Conservation (phyloP, 1,140 invertebrate genomes). For the Drosophila triauraria region DNA sequence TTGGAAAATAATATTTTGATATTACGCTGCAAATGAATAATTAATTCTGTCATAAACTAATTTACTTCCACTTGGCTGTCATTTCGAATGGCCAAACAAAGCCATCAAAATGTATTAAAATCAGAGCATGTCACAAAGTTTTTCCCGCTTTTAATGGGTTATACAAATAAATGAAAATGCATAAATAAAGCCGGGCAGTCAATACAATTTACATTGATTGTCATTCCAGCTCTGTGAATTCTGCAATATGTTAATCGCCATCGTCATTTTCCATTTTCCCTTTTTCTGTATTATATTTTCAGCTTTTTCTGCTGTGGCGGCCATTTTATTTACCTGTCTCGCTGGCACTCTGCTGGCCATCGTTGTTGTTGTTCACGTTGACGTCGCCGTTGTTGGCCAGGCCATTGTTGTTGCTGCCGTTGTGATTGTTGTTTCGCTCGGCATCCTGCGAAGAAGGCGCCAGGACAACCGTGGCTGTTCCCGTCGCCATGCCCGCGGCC, state of each 20-base stretch:
- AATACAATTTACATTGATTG: slow-evolving; percentile 47
- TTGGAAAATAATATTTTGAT: slow-evolving; percentile 2
- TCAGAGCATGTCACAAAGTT: slow-evolving; percentile 21
- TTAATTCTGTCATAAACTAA: slow-evolving; percentile 9
- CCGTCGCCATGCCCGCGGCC: slow-evolving; percentile 27
- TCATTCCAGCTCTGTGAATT: slow-evolving; percentile 24
- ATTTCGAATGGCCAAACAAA: slow-evolving; percentile 7
- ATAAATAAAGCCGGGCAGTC: slow-evolving; percentile 36
- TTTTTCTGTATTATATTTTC: slow-evolving; percentile 10
- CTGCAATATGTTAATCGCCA: slow-evolving; percentile 44
- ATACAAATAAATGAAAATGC: slow-evolving; percentile 36
- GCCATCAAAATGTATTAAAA: slow-evolving; percentile 23
- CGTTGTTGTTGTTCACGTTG: slow-evolving; percentile 77
- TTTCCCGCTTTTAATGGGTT: slow-evolving; percentile 11
- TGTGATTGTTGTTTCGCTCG: slow-evolving; percentile 77
- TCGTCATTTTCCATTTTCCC: background rate
- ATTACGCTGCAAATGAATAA: background rate
- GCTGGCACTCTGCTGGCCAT: slow-evolving; percentile 65
- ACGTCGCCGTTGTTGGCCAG: slow-evolving; percentile 44
- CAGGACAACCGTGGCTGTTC: slow-evolving; percentile 24
- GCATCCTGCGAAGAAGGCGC: slow-evolving; percentile 37
- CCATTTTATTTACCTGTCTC: slow-evolving; percentile 58
- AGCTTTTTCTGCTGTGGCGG: background rate
- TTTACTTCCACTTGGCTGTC: slow-evolving; percentile 14
- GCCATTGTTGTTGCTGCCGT: slow-evolving; percentile 64